Percentiles rank a stretch among this genome's conserved stretches.
Evolutionary conservation across 2,113 vertebrate species (phyloP).

Genomic region (Azemiops feae): DNA sequence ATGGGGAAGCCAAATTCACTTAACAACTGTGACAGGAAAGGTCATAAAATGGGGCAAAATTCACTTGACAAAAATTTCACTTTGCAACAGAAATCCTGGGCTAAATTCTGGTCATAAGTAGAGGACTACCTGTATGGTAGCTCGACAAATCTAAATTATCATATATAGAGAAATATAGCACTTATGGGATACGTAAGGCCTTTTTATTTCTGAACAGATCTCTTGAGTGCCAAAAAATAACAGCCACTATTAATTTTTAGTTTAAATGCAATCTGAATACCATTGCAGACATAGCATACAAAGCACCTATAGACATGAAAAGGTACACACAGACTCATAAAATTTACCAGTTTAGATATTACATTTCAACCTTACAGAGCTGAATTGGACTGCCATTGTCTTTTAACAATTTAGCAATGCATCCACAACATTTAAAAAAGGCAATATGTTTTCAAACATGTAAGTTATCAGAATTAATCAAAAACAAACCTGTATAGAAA

Average conservation of each 20-base stretch:
- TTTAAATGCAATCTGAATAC: constrained; percentile 66
- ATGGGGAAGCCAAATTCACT: neutral
- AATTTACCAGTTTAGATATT: constrained; percentile 46
- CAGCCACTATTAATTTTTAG: constrained; percentile 62
- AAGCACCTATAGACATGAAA: constrained; percentile 60
- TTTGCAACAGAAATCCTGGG: neutral
- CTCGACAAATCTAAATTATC: neutral
- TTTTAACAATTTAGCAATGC: constrained; percentile 60
- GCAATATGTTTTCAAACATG: constrained; percentile 42
- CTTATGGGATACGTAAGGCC: constrained; percentile 43
- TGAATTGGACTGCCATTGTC: constrained; percentile 54
- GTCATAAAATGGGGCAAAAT: neutral
- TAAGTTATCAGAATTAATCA: constrained; percentile 42
- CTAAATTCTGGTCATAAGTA: neutral
- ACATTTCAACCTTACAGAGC: constrained; percentile 57
- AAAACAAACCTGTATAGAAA: constrained; percentile 54
- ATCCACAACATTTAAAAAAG: constrained; percentile 61
- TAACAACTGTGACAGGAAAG: neutral
- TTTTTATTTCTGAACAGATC: constrained; percentile 61
- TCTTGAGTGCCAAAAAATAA: constrained; percentile 68
- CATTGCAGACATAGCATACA: constrained; percentile 61
- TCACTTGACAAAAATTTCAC: neutral
- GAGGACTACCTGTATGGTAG: neutral
- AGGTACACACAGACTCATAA: constrained; percentile 59
- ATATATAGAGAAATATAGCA: constrained; percentile 28